phyloP scores from a whole-genome alignment of 2,888 invertebrate genomes.

The Protonemura montana region DNA sequence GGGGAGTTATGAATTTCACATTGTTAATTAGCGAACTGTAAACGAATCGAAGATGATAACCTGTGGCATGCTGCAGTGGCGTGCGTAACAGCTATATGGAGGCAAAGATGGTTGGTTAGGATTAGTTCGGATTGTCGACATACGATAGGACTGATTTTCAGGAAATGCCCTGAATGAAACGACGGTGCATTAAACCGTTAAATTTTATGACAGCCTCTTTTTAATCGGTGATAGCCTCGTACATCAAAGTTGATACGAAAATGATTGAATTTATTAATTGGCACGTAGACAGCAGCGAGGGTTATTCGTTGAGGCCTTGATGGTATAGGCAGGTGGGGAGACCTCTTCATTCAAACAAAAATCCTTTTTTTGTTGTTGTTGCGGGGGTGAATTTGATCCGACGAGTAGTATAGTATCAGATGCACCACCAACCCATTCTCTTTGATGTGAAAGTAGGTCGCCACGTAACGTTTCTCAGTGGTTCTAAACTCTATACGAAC shows the following conservation, averaged over 20 bases:
- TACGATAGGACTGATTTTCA: too few relatives aligned
- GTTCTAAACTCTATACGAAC: neutral
- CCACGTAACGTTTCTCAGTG: neutral
- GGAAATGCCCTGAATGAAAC: too few relatives aligned
- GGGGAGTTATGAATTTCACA: neutral
- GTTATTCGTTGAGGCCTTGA: too few relatives aligned
- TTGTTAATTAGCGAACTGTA: slow-evolving; percentile 7
- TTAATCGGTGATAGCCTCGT: too few relatives aligned
- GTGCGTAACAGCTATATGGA: neutral
- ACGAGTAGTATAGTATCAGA: neutral
- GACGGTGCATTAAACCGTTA: too few relatives aligned
- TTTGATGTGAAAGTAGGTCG: neutral
- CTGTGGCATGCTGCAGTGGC: neutral
- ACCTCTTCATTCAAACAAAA: neutral
- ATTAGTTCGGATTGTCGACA: too few relatives aligned
- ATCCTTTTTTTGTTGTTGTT: neutral
- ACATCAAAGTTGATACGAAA: too few relatives aligned
- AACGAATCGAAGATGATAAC: neutral
- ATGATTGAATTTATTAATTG: too few relatives aligned
- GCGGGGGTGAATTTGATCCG: neutral
- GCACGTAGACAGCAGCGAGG: too few relatives aligned
- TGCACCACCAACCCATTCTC: neutral
- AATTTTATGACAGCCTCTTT: too few relatives aligned
- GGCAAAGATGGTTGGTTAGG: too few relatives aligned
- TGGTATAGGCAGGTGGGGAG: too few relatives aligned